A percentile compares a stretch with the other conserved stretches of the same genome.
phyloP scores from a whole-genome alignment of 2,888 invertebrate species.

The Melanargia galathea region DNA sequence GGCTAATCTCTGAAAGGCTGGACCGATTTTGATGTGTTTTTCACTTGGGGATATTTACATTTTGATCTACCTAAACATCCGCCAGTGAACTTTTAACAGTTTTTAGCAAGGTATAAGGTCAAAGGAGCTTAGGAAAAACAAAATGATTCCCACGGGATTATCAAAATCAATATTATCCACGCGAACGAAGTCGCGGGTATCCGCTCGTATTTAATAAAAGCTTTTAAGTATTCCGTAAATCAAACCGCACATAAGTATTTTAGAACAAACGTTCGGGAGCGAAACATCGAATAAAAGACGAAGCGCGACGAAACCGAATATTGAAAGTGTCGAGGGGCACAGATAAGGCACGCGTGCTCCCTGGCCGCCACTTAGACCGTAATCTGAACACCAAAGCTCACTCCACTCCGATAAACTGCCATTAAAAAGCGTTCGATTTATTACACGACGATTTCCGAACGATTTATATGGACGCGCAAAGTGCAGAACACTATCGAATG shows the following conservation, averaged over 20 bases:
- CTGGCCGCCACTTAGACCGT: constrained; percentile 76
- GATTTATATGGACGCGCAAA: constrained; percentile 50
- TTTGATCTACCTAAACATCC: too few relatives aligned
- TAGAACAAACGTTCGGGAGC: constrained; percentile 35
- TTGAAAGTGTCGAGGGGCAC: constrained; percentile 80
- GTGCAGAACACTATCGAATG: constrained; percentile 43
- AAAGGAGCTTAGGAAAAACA: too few relatives aligned
- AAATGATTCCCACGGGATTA: too few relatives aligned
- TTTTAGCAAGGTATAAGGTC: too few relatives aligned
- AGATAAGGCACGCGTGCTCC: constrained; percentile 79
- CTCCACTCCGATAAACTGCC: constrained; percentile 79
- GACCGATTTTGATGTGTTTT: too few relatives aligned
- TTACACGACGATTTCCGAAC: constrained; percentile 78
- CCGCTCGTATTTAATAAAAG: neutral
- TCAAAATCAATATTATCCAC: too few relatives aligned
- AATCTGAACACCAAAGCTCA: constrained; percentile 81
- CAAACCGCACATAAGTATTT: neutral
- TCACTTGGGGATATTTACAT: too few relatives aligned
- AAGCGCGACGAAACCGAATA: constrained; percentile 75
- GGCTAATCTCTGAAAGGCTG: too few relatives aligned
- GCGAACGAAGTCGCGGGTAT: too few relatives aligned
- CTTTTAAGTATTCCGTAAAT: neutral
- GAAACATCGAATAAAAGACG: constrained; percentile 58
- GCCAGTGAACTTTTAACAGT: too few relatives aligned
- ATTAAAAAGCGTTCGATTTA: constrained; percentile 82